Conservation (phyloP, 2,888 invertebrate genomes). For the Sphinx pinastri region DNA sequence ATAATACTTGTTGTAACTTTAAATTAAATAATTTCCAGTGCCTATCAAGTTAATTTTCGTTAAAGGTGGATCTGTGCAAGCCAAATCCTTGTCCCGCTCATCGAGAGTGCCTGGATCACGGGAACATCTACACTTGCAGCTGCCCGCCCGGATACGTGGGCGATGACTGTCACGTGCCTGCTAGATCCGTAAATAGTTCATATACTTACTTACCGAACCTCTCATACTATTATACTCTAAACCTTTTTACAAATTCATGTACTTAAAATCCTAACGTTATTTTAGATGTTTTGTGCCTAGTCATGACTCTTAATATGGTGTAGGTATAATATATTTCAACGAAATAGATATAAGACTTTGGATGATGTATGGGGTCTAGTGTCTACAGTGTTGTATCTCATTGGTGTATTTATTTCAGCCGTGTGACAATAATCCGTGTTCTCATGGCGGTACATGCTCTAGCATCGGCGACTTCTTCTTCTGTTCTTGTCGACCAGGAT, state of each 20-base stretch:
- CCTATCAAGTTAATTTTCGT: slow-evolving; percentile 26
- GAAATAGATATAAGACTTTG: too few relatives aligned
- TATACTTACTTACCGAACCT: not conserved
- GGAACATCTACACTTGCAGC: slow-evolving; percentile 89
- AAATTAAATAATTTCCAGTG: not conserved
- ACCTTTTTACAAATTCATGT: too few relatives aligned
- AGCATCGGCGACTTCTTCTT: slow-evolving; percentile 89
- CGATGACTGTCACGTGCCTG: slow-evolving; percentile 87
- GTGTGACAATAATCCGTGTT: slow-evolving; percentile 89
- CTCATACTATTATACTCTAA: too few relatives aligned
- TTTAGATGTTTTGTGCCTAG: too few relatives aligned
- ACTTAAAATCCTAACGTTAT: too few relatives aligned
- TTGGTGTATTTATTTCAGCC: slow-evolving; percentile 72
- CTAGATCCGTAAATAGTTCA: slow-evolving; percentile 83
- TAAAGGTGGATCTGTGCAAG: slow-evolving; percentile 87
- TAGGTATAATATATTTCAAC: too few relatives aligned
- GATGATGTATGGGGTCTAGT: not conserved
- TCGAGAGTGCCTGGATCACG: slow-evolving; percentile 88
- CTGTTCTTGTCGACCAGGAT: slow-evolving; percentile 92
- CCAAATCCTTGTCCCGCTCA: slow-evolving; percentile 88
- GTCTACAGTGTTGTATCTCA: not conserved
- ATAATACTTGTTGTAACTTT: too few relatives aligned
- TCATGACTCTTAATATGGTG: too few relatives aligned
- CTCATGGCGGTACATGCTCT: slow-evolving; percentile 91
- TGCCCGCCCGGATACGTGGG: slow-evolving; percentile 89